Conservation (phyloP, 2,113 vertebrate species). For the Solea senegalensis region DNA sequence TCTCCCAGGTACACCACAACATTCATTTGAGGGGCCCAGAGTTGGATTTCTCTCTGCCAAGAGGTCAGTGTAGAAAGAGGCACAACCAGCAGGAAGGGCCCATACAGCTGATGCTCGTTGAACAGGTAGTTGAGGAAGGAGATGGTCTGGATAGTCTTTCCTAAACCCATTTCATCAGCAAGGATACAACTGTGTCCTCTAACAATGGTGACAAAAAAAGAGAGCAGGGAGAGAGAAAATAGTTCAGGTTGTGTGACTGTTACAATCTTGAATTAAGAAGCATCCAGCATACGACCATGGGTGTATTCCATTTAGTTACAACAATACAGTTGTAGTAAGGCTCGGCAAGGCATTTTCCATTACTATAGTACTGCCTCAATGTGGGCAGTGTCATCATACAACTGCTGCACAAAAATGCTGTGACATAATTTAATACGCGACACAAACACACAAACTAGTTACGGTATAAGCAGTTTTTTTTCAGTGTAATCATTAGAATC, state of each 20-base stretch:
- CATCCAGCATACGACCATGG: too few relatives aligned
- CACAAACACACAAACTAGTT: too few relatives aligned
- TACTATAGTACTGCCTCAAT: too few relatives aligned
- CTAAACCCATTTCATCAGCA: constrained; percentile 98
- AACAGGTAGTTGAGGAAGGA: constrained; percentile 95
- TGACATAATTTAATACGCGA: too few relatives aligned
- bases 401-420: too few relatives aligned
- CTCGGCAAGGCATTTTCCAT: too few relatives aligned
- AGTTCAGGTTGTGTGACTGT: neutral
- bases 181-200: constrained; percentile 98
- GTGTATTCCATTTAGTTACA: too few relatives aligned
- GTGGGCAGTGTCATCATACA: too few relatives aligned
- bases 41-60: constrained; percentile 96
- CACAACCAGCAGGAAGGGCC: constrained; percentile 94
- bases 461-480: too few relatives aligned
- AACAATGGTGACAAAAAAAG: constrained; percentile 31
- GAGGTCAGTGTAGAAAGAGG: constrained; percentile 97
- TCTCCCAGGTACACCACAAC: constrained; percentile 97
- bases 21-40: constrained; percentile 96
- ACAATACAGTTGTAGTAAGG: too few relatives aligned
- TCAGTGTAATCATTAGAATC: too few relatives aligned
- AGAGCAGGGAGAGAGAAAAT: constrained; percentile 8
- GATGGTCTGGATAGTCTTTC: constrained; percentile 99
- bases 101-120: constrained; percentile 93
- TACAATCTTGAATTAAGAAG: too few relatives aligned